Evolutionary conservation across 2,113 vertebrate genomes (phyloP).

Genomic region (Egretta garzetta): DNA sequence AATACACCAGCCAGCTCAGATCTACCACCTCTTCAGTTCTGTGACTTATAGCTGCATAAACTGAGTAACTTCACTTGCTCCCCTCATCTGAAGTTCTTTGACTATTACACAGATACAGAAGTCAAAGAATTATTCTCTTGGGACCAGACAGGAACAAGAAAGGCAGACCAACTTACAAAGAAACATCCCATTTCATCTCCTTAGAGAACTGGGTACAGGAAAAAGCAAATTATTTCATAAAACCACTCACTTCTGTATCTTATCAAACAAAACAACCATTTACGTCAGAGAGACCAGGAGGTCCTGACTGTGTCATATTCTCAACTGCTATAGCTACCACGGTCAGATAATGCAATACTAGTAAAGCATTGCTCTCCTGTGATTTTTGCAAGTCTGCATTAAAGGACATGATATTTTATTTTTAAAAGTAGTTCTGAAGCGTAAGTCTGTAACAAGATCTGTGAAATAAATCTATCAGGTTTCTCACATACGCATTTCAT

Average conservation of each 20-base stretch:
- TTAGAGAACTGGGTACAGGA: neutral
- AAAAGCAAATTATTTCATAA: neutral
- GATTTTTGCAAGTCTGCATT: neutral
- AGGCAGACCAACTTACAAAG: neutral
- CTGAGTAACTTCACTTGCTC: neutral
- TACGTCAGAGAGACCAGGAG: neutral
- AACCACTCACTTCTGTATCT: neutral
- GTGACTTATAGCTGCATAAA: neutral
- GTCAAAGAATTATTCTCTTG: neutral
- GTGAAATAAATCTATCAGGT: neutral
- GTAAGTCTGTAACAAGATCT: neutral
- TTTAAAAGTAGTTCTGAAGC: neutral
- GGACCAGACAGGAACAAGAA: neutral
- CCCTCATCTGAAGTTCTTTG: neutral
- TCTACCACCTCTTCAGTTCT: neutral
- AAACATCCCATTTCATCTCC: neutral
- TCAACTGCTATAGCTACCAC: neutral
- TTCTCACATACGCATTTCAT: neutral
- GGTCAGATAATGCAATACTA: neutral
- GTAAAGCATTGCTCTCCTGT: neutral
- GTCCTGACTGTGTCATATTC: neutral
- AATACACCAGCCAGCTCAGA: neutral
- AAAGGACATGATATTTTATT: neutral
- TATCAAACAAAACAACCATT: neutral
- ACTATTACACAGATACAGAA: rapidly evolving